These are phyloP conservation scores for Mormyrops attenuatus DNA, from an alignment of 2,797 vertebrate genomes.

Conservation along the genomic window DNA sequence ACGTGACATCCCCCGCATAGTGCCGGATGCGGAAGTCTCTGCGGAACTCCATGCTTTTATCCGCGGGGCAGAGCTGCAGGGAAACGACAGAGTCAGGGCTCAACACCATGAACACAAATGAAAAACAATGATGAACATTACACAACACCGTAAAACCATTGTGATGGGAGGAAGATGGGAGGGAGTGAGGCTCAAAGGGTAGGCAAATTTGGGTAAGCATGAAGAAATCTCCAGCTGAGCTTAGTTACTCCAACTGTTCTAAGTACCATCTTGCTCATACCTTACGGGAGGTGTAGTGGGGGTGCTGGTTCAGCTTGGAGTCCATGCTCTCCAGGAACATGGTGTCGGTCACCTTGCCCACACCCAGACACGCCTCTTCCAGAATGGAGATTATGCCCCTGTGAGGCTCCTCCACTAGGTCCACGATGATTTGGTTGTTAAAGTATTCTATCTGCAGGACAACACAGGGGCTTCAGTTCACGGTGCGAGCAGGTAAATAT, in stretches of 20 bases:
- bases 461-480: background rate
- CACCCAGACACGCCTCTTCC: slow-evolving; percentile 81
- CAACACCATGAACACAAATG: background rate
- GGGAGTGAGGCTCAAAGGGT: background rate
- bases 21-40: slow-evolving; percentile 84
- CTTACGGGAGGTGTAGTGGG: slow-evolving; percentile 85
- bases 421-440: slow-evolving; percentile 87
- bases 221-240: background rate
- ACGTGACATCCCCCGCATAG: slow-evolving; percentile 89
- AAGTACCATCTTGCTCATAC: slow-evolving; percentile 45
- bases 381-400: slow-evolving; percentile 79
- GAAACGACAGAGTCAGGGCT: background rate
- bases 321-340: slow-evolving; percentile 82
- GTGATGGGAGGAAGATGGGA: background rate
- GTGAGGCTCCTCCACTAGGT: slow-evolving; percentile 81
- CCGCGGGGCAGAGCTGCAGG: slow-evolving; percentile 71
- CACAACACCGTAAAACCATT: background rate
- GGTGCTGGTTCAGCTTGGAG: slow-evolving; percentile 72
- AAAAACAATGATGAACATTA: background rate
- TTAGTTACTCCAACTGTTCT: background rate
- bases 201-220: background rate
- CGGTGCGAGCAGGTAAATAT: background rate
- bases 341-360: slow-evolving; percentile 74
- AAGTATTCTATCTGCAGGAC: slow-evolving; percentile 77
- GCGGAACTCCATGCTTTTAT: slow-evolving; percentile 85